Conservation (phyloP, 35 echinoderm and acorn worm genomes). For the Amphiura filiformis region DNA sequence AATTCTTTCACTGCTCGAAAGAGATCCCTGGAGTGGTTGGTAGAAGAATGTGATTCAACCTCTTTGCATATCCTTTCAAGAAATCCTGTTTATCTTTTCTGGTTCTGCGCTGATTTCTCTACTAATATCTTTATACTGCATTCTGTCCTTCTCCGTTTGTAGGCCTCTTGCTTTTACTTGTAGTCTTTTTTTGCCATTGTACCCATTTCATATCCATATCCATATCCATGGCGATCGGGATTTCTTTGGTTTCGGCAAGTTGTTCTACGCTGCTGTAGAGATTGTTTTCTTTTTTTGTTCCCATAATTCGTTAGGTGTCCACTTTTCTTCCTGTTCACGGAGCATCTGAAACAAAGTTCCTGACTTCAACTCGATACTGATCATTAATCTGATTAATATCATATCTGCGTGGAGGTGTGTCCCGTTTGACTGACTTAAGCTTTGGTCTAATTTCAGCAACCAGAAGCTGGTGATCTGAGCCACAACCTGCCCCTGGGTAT, state of each 20-base stretch:
- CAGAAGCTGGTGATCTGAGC: too few species aligned
- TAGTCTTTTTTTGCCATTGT: neutral
- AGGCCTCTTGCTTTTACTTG: neutral
- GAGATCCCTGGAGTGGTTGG: neutral
- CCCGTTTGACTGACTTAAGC: too few species aligned
- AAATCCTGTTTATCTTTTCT: neutral
- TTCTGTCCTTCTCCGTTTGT: neutral
- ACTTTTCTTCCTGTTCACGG: constrained; percentile 7
- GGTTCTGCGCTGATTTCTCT: neutral
- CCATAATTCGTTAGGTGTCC: constrained; percentile 14
- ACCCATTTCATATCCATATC: neutral
- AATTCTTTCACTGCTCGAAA: neutral
- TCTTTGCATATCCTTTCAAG: constrained; percentile 2
- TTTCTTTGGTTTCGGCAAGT: constrained; percentile 25
- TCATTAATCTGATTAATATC: neutral
- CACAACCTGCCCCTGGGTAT: too few species aligned
- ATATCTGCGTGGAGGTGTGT: neutral
- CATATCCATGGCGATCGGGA: constrained; percentile 12
- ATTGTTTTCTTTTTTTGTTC: constrained; percentile 1
- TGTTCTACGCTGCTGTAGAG: neutral
- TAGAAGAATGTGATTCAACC: neutral
- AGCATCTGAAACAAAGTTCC: constrained; percentile 12
- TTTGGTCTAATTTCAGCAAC: too few species aligned
- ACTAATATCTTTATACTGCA: neutral
- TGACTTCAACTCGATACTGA: constrained; percentile 9